Evolutionary conservation across 2,888 invertebrate species (phyloP).

Genomic region (Thereva nobilitata): DNA sequence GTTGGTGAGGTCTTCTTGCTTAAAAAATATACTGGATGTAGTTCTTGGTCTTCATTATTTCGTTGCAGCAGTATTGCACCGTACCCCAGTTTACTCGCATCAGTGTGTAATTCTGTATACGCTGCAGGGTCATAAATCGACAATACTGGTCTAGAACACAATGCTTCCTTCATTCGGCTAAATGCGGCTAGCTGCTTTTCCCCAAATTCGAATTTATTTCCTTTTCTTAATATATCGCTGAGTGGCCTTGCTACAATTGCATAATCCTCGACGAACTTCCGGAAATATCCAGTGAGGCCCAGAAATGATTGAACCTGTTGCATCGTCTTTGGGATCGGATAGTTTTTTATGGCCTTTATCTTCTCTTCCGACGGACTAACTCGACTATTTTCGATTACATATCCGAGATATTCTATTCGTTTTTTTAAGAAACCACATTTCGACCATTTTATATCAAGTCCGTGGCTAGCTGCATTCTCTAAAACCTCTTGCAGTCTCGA

Average conservation of each 20-base stretch:
- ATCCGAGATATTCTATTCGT: neutral
- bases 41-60: too few relatives aligned
- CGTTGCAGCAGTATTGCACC: too few relatives aligned
- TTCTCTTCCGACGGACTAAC: neutral
- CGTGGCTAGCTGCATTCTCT: neutral
- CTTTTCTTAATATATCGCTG: neutral
- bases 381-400: neutral
- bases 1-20: too few relatives aligned
- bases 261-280: neutral
- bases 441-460: neutral
- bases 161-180: too few relatives aligned
- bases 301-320: neutral
- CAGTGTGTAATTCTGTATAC: too few relatives aligned
- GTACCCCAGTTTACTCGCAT: too few relatives aligned
- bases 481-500: neutral
- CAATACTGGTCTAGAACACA: too few relatives aligned
- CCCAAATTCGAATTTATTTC: too few relatives aligned
- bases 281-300: neutral
- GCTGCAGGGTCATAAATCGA: too few relatives aligned
- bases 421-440: neutral
- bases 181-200: too few relatives aligned
- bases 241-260: neutral
- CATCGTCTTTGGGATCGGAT: too few relatives aligned
- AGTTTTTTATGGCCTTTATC: slow-evolving; percentile 1
- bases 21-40: too few relatives aligned